Evolutionary conservation across 2,113 vertebrate species (phyloP), one percentile per base, ranked within the genome.

Genomic region (Hippocampus mohnikei): DNA sequence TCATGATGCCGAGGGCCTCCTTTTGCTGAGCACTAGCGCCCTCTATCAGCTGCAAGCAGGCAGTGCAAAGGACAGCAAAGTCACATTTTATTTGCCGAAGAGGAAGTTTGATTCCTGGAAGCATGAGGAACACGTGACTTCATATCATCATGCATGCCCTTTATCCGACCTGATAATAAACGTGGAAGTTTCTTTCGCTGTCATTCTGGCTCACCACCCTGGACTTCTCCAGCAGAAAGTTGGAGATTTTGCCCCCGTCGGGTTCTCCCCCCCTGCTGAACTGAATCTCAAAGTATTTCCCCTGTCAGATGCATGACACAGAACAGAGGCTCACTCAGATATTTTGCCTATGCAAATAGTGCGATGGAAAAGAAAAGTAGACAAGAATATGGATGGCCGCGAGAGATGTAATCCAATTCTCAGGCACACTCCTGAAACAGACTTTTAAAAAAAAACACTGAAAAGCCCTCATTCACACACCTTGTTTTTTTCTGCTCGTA

Each of bases 211-310:
- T 96, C 85, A 99, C 96, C 82, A 98, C 97, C 1, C 97, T 92
- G 0, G 96, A 98, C 86, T 99, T 99, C 91, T 99, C 97, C 81
- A 99, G 90, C 67, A 99, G 87, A 81, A 99, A 99, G 89, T 98
- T 99, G 73, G 95, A 99, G 80, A 98, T 98, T 88, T 95, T 98
- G 2, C 97, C 96, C 0, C 97, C 97, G 0, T 99, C 96, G 0
- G 97, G 97, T 71, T 98, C 96, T 0, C 97, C 97, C 0, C 96
- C 97, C 4, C 95, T 92, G 89, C 97, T 99, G 91, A 99, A 99
- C 89, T 99, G 97, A 87, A 99, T 99, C 89, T 98, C 97, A 21
- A 99, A 98, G 84, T 99, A 99, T 82, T 99, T 99, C 42, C 97
- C 96, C 97, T 99, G 87, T 25, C 3, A 68, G 65, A 76, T 41